Evolutionary conservation across 92 coral and sea anemone species (phyloP).

Genomic region (Epizoanthus illoricatus): DNA sequence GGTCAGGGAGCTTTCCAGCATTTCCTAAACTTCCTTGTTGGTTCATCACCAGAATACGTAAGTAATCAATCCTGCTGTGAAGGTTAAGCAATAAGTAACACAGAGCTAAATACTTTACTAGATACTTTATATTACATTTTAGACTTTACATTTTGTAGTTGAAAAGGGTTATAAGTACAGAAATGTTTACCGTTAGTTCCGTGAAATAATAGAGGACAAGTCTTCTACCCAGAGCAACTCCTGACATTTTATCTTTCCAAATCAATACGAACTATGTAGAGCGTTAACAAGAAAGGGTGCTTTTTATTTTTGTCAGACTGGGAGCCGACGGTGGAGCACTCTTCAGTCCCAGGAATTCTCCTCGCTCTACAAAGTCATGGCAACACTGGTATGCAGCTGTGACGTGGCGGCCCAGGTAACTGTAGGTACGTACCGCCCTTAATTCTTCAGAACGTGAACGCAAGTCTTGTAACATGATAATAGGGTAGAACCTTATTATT

Average conservation of each 20-base stretch:
- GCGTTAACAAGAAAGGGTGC: neutral
- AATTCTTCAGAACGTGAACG: neutral
- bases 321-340: constrained; percentile 85
- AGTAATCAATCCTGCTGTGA: constrained; percentile 25
- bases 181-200: too few relatives aligned
- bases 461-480: neutral
- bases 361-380: constrained; percentile 74
- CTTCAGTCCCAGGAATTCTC: constrained; percentile 88
- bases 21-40: constrained; percentile 78
- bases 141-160: too few relatives aligned
- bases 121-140: too few relatives aligned
- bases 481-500: too few relatives aligned
- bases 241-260: too few relatives aligned
- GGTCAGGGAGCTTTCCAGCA: constrained; percentile 69
- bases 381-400: constrained; percentile 77
- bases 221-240: too few relatives aligned
- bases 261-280: too few relatives aligned
- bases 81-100: neutral
- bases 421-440: constrained; percentile 55
- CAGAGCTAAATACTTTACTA: too few relatives aligned
- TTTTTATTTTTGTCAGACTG: constrained; percentile 42
- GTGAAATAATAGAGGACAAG: too few relatives aligned
- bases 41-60: constrained; percentile 72
- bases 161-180: too few relatives aligned
- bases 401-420: constrained; percentile 79